Evolutionary conservation across 2,888 invertebrate species (phyloP), one percentile per base, ranked within the genome.

Genomic region (Torymus texanus): DNA sequence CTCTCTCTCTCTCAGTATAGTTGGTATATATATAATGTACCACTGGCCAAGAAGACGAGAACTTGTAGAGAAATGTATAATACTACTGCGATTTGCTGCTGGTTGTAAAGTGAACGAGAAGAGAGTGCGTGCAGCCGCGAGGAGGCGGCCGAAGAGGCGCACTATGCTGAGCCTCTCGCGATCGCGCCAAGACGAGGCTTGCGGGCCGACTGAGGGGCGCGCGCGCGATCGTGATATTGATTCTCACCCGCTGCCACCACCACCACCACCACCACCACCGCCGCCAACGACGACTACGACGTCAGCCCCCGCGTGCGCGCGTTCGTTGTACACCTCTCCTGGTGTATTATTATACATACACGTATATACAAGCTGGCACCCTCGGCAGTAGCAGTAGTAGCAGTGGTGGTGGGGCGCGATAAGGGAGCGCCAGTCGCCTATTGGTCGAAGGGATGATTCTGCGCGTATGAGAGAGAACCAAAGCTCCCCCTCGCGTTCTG

Each of bases 121-220:
- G 50, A 12, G 61, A 65, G 56, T 11, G 41, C 14, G 5, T 13
- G 55, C 51, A 14, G 71, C 62, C 21, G 21, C 21, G 21, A 18
- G 80, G 78, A 87, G 87, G 88, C 86, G 88, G 87, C 88, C 87
- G 2, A 21, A 21, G 87, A 87, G 88, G 88, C 87, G 89, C 88
- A 89, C 88, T 88, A 88, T 41, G 41, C 41, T 41, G 88, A 78
- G 66, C 72, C 73, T 76, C 59, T 65, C 76, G 65, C 80, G 73
- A 80, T 82, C 80, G 78, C 80, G 70, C 75, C 75, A 73, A 66
- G 75, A 80, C 78, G 74, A 82, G 80, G 80, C 78, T 82, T 80
- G 78, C 78, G 80, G 70, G 50, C 84, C 80, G 81, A 83, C 78
- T 82, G 84, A 85, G 84, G 85, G 85, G 85, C 82, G 84, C 85